Evolutionary conservation across 2,797 vertebrate genomes (phyloP), one percentile per base, ranked within the genome.

Genomic region (Sebastiscus albofasciatus): DNA sequence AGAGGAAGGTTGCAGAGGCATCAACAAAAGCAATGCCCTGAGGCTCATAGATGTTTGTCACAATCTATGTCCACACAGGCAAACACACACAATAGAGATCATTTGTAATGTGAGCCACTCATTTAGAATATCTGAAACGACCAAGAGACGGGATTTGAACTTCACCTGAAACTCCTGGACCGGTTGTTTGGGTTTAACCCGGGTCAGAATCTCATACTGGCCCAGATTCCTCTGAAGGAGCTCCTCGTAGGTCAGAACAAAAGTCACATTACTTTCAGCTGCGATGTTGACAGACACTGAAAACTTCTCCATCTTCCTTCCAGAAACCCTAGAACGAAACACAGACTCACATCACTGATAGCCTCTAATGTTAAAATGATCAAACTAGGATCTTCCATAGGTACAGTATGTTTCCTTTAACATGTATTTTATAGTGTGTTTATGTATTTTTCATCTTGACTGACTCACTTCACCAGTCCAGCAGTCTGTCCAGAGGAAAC

Each of bases 251-350:
- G 94, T 96, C 90, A 99, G 91, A 54, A 92, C 89, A 89, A 99
- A 99, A 7, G 91, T 97, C 74, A 97, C 96, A 22, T 94, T 96
- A 80, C 97, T 98, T 81, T 92, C 82, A 61, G 97, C 94, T 56
- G 96, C 96, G 11, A 98, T 67, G 73, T 96, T 97, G 77, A 99
- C 95, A 1, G 96, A 97, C 80, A 99, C 97, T 2, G 96, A 96
- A 89, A 99, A 99, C 90, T 93, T 97, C 88, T 99, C 98, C 92
- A 98, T 98, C 69, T 96, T 97, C 82, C 98, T 97, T 34, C 98
- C 98, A 1, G 97, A 97, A 26, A 95, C 96, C 88, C 98, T 94
- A 67, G 66, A 79, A 83, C 27, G 39, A 70, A 72, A 52, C 27
- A 79, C 11, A 61, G 2, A 16, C 24, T 24, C 24, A 24, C 4